phyloP scores from a whole-genome alignment of 1,140 invertebrate species.

The Chironomus striatipennis region DNA sequence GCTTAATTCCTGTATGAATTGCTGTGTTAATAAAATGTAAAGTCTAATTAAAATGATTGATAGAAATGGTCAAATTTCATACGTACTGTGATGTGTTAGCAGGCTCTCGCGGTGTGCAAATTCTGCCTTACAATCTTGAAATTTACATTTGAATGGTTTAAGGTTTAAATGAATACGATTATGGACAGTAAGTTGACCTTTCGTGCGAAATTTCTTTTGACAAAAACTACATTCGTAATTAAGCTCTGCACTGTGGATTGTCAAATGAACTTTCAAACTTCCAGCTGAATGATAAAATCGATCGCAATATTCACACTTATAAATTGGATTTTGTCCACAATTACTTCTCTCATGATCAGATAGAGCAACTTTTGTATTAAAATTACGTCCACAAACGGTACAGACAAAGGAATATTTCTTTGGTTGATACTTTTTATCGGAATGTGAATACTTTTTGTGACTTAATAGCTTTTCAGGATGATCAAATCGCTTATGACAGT shows the following conservation, averaged over 20 bases:
- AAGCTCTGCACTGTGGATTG: conserved; percentile 38
- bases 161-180: conserved; percentile 55
- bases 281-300: conserved; percentile 29
- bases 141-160: conserved; percentile 57
- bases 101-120: conserved; percentile 37
- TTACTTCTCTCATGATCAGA: conserved; percentile 39
- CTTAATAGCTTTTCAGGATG: conserved; percentile 37
- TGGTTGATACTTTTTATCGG: conserved; percentile 31
- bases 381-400: conserved; percentile 41
- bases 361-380: conserved; percentile 37
- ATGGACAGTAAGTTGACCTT: conserved; percentile 63
- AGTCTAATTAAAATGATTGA: neutral
- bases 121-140: conserved; percentile 26
- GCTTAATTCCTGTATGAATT: conserved; percentile 35
- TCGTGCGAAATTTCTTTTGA: conserved; percentile 40
- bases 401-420: conserved; percentile 39
- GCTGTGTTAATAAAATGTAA: conserved; percentile 25
- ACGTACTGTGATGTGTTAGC: conserved; percentile 30
- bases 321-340: conserved; percentile 37
- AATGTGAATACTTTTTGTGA: conserved; percentile 30
- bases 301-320: conserved; percentile 33
- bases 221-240: conserved; percentile 36
- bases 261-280: conserved; percentile 38
- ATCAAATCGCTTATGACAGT: conserved; percentile 40
- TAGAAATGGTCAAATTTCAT: conserved; percentile 19